These are phyloP conservation scores for Siniperca chuatsi DNA, from an alignment of 2,113 vertebrate genomes.

Conservation along the genomic window DNA sequence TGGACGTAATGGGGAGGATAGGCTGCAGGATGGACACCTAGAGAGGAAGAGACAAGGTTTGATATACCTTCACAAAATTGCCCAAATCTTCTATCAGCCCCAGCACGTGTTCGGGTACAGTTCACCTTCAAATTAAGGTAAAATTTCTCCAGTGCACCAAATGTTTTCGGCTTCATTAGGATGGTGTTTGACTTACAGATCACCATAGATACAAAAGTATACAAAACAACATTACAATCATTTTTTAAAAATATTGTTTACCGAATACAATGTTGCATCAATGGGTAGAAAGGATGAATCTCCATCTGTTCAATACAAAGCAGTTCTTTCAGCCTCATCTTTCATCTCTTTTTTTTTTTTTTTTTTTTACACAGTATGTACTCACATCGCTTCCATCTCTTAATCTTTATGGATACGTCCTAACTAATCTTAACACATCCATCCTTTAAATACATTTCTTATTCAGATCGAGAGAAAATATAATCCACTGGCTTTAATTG, in stretches of 20 bases:
- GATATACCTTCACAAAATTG: background rate
- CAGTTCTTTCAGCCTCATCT: no score
- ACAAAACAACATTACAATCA: no score
- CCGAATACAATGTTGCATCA: no score
- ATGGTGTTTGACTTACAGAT: background rate
- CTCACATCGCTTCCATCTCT: background rate
- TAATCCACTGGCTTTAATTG: background rate
- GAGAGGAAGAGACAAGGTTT: background rate
- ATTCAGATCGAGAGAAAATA: background rate
- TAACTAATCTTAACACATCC: background rate
- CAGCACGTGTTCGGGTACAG: background rate
- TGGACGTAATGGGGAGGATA: background rate
- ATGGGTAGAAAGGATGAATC: no score
- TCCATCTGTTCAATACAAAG: no score
- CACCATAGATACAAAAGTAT: background rate
- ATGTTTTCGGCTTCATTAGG: no score
- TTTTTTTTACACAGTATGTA: background rate
- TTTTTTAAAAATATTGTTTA: no score
- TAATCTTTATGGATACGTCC: background rate
- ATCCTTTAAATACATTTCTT: background rate
- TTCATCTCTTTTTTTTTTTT: no score
- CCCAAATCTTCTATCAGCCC: background rate
- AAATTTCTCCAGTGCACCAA: background rate
- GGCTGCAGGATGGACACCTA: slow-evolving; percentile 64
- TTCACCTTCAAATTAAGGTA: background rate